phyloP scores from a whole-genome alignment of 2,113 vertebrate genomes.

The Erinaceus europaeus region DNA sequence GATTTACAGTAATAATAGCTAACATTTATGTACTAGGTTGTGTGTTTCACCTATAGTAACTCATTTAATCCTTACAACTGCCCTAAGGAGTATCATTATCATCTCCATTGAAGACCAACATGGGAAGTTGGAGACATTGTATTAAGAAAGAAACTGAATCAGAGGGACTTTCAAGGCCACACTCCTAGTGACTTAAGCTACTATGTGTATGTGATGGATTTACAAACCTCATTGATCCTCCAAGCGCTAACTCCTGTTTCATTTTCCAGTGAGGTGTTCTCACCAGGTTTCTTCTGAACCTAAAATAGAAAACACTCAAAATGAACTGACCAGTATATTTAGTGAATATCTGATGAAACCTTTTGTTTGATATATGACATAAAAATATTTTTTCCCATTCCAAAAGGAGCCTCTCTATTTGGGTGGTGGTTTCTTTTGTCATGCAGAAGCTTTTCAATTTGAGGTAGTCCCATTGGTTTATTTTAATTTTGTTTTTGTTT shows the following conservation, averaged over 20 bases:
- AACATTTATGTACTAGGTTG: background rate
- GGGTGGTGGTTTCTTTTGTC: too few relatives aligned
- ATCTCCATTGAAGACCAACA: background rate
- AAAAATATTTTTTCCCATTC: too few relatives aligned
- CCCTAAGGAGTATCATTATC: background rate
- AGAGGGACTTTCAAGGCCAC: background rate
- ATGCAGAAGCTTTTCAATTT: too few relatives aligned
- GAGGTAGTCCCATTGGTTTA: too few relatives aligned
- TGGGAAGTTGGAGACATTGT: background rate
- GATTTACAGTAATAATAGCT: background rate
- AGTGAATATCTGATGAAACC: slow-evolving; percentile 8
- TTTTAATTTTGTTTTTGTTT: too few relatives aligned
- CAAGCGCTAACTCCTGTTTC: background rate
- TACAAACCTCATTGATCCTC: background rate
- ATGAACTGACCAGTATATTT: background rate
- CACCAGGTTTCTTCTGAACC: background rate
- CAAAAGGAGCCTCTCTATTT: too few relatives aligned
- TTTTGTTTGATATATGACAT: too few relatives aligned
- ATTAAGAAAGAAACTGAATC: background rate
- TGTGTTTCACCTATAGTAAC: background rate
- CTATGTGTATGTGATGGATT: background rate
- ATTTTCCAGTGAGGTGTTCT: background rate
- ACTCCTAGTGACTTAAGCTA: background rate
- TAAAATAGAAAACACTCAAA: background rate
- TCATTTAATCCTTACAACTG: slow-evolving; percentile 16